These are phyloP conservation scores for Dasyprocta punctata DNA, from an alignment of 2,113 vertebrate genomes.

Conservation along the genomic window DNA sequence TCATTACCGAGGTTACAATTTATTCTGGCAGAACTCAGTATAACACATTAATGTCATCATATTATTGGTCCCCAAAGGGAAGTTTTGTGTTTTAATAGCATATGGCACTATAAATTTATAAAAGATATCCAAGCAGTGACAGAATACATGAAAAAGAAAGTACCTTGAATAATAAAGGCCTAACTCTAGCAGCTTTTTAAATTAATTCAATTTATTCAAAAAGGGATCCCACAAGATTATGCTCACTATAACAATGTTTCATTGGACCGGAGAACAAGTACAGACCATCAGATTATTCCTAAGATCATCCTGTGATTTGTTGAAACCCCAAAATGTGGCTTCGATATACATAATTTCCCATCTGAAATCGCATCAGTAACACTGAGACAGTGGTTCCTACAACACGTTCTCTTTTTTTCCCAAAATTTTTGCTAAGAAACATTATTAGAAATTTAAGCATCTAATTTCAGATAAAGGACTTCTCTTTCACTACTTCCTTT, in stretches of 20 bases:
- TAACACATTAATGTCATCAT: background rate
- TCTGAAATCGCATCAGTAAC: background rate
- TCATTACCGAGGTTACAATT: background rate
- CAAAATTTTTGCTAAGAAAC: conserved; percentile 14
- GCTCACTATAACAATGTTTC: background rate
- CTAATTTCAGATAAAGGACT: background rate
- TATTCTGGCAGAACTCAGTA: background rate
- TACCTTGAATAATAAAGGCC: background rate
- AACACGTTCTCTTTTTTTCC: background rate
- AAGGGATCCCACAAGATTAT: background rate
- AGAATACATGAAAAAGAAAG: conserved; percentile 28
- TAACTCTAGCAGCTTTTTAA: conserved; percentile 28
- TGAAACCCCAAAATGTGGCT: background rate
- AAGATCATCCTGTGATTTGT: background rate
- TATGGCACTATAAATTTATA: background rate
- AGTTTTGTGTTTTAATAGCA: conserved; percentile 9
- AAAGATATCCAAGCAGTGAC: background rate
- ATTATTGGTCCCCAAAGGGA: background rate
- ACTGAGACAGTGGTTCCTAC: background rate
- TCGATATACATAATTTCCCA: background rate
- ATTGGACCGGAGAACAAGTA: background rate
- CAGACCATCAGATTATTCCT: background rate
- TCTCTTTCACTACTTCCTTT: background rate
- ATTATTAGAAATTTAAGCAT: background rate
- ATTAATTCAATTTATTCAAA: conserved; percentile 53